Base-by-base conservation (phyloP, 1,140 invertebrate species). In the Hestina assimilis region DNA sequence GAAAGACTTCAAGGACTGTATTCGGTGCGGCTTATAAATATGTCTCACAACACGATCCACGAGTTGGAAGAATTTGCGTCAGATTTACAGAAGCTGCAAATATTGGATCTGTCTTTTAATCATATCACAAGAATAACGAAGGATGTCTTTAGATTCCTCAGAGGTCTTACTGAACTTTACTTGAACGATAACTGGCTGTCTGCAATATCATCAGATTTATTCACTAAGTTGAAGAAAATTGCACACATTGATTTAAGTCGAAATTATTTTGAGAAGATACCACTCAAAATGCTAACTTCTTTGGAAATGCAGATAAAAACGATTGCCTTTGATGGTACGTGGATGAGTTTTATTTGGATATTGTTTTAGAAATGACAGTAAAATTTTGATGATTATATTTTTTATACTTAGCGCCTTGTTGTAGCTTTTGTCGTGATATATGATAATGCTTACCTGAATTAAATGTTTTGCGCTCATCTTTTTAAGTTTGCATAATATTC, bases 181-280 rank as follows among this genome's bases (percentile, higher is more conserved):
- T 89, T 97, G 14, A 93, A 93, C 72, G 94, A 94, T 2, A 97
- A 97, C 80, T 94, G 93, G 90, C 93, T 97, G 70, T 93, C 93
- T 1, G 90, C 91, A 0, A 91, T 97, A 28, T 94, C 95, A 8
- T 90, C 90, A 14, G 95, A 96, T 35, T 92, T 94, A 28, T 97
- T 97, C 73, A 91, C 91, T 62, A 93, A 93, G n/a, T 78, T 97
- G 20, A 94, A 94, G 68, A 95, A 95, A 79, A 87, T 97, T 6
- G 87, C 92, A 40, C 83, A 94, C n/a, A 89, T 98, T 12, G 95
- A 97, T 83, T 89, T 97, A 20, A 95, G 95, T 65, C 91, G 92
- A 53, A 98, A 98, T 87, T 94, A 95, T 72, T 92, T 98, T 50
- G 94, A 95, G 79, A 92, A 93, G 66, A 89, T 98, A 41, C 94